Evolutionary conservation across 2,113 vertebrate genomes (phyloP).

Genomic region (Scophthalmus maximus): DNA sequence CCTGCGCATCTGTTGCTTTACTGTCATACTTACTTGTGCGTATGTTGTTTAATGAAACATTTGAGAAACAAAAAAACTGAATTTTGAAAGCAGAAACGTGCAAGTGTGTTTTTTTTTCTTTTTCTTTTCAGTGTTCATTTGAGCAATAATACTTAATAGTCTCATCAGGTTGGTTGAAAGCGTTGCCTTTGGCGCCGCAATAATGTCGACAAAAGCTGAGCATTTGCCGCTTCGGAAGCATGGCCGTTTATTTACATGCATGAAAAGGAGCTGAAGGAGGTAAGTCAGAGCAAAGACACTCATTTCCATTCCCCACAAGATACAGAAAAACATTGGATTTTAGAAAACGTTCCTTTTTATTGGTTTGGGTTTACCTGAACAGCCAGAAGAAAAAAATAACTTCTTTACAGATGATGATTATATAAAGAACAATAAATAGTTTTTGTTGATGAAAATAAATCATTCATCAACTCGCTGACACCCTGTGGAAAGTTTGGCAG

Average conservation of each 20-base stretch:
- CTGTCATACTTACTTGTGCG: conserved; percentile 1
- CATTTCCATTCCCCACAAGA: conserved; percentile 61
- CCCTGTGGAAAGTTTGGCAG: conserved; percentile 71
- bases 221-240: conserved; percentile 35
- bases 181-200: neutral
- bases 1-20: conserved; percentile 26
- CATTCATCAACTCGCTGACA: conserved; percentile 59
- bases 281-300: neutral
- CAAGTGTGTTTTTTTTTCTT: conserved; percentile 7
- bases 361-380: conserved; percentile 75
- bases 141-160: neutral
- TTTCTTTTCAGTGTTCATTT: neutral
- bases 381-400: conserved; percentile 71
- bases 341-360: conserved; percentile 87
- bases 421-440: conserved; percentile 85
- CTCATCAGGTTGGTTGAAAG: neutral
- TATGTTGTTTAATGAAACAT: conserved; percentile 29
- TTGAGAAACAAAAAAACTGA: conserved; percentile 19
- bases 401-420: conserved; percentile 80
- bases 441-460: conserved; percentile 77
- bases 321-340: conserved; percentile 79
- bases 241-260: conserved; percentile 60
- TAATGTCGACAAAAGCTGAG: conserved; percentile 40
- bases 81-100: conserved; percentile 24
- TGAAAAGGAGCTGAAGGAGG: conserved; percentile 13